A percentile compares a stretch with the other conserved stretches of the same genome.
Conservation (phyloP, 2,113 vertebrate species). For the Stictonetta naevosa region DNA sequence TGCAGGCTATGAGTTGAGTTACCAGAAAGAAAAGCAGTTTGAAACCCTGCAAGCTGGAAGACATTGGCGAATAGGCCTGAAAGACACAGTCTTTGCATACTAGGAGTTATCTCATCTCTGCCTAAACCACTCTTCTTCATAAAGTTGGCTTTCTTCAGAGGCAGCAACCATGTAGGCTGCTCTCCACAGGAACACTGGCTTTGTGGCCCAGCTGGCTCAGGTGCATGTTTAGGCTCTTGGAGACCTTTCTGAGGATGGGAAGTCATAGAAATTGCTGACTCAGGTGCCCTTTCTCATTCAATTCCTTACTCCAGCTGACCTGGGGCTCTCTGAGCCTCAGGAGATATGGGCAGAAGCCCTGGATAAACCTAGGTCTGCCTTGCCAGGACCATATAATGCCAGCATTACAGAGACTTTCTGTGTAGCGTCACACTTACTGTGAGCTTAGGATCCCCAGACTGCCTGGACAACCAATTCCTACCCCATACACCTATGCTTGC, state of each 20-base stretch:
- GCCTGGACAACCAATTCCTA: no score
- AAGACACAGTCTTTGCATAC: neutral
- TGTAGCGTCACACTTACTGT: neutral
- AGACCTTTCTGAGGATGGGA: neutral
- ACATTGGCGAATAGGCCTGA: neutral
- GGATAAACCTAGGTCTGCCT: neutral
- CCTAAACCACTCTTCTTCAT: neutral
- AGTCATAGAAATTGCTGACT: neutral
- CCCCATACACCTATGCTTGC: neutral
- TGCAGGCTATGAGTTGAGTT: neutral
- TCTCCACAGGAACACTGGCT: neutral
- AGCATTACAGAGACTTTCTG: neutral
- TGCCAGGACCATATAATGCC: fast-evolving
- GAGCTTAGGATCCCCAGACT: neutral
- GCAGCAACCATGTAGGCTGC: neutral
- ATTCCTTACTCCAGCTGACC: neutral
- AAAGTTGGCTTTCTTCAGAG: neutral
- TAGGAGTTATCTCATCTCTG: neutral
- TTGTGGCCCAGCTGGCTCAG: neutral
- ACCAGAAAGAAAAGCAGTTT: neutral
- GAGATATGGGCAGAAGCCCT: neutral
- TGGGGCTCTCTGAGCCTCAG: neutral
- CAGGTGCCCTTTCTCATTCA: neutral
- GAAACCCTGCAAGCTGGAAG: neutral
- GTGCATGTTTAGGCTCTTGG: neutral